These are phyloP conservation scores for Physella acuta DNA, from an alignment of 1,140 invertebrate species.

Conservation along the genomic window DNA sequence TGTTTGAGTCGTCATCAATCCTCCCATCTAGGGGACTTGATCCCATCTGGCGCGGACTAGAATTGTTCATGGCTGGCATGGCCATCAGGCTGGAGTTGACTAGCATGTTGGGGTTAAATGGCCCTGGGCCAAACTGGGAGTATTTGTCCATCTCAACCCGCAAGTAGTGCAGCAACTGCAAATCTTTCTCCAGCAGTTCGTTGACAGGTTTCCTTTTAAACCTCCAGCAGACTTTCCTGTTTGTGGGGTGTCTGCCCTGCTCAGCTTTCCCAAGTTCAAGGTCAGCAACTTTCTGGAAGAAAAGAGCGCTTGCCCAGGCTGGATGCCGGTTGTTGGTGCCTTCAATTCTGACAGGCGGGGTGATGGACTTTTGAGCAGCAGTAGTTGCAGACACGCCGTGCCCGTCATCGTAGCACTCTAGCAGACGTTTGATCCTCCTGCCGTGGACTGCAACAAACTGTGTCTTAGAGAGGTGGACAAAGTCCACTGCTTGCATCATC, in stretches of 20 bases:
- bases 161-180: conserved; percentile 33
- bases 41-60: neutral
- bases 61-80: neutral
- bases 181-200: conserved; percentile 30
- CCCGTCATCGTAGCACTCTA: conserved; percentile 40
- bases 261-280: conserved; percentile 33
- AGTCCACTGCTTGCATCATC: conserved; percentile 33
- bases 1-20: conserved; percentile 22
- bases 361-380: conserved; percentile 40
- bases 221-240: conserved; percentile 37
- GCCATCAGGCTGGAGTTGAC: conserved; percentile 18
- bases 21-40: neutral
- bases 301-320: conserved; percentile 35
- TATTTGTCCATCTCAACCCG: conserved; percentile 38
- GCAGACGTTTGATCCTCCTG: conserved; percentile 35
- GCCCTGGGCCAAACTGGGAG: conserved; percentile 27
- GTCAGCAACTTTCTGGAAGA: conserved; percentile 34
- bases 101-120: conserved; percentile 19
- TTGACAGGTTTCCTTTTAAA: conserved; percentile 34
- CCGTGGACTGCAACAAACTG: conserved; percentile 36
- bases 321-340: conserved; percentile 40
- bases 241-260: conserved; percentile 37
- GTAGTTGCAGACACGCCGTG: conserved; percentile 39
- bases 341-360: conserved; percentile 35
- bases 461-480: conserved; percentile 32